Evolutionary conservation across 2,888 invertebrate genomes (phyloP), one percentile per base, ranked within the genome.

Genomic region (Gymnosoma rotundatum): DNA sequence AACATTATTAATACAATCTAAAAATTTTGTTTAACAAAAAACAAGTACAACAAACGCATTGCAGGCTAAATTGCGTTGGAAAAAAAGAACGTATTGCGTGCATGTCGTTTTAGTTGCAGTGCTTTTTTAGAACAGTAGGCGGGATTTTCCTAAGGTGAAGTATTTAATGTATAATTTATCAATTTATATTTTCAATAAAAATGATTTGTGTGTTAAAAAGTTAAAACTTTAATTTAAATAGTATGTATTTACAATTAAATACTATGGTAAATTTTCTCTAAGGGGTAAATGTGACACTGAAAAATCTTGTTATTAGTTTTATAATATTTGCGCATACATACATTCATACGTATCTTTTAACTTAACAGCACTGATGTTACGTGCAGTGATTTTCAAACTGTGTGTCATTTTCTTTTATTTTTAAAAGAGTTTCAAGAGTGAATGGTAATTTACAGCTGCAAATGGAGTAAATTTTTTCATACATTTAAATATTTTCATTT

Each of bases 101-200:
- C 61, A 48, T 80, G 66, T 76, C 54, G 70, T 21, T 72, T 52
- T 36, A 42, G 66, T 56, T 63, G 60, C 61, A 66, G 14, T 18
- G 7, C 0, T 21, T 38, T 32, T 50, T 20, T 67, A 64, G 78
- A 84, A 81, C 84, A 81, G 84, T 84, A 84, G 84, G 84, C 84
- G 84, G 84, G 84, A 84, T 84, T 84, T 81, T 81, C 81, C 84
- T 84, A 78, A 84, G 84, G 84, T 84, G 84, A 84, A 84, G 84
- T 84, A 69, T 84, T 84, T 84, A 84, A 84, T 81, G 81, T 84
- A 70, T 78, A 81, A 84, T 84, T 84, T 81, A 84, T 84, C 81
- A 84, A 78, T 81, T 84, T 81, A 78, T 74, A 78, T 66, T 70
- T 78, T 74, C 72, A 81, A 84, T 81, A 81, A 81, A 78, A 81